Evolutionary conservation across 2,113 vertebrate genomes (phyloP), one percentile per base, ranked within the genome.

Genomic region (Damaliscus lunatus): DNA sequence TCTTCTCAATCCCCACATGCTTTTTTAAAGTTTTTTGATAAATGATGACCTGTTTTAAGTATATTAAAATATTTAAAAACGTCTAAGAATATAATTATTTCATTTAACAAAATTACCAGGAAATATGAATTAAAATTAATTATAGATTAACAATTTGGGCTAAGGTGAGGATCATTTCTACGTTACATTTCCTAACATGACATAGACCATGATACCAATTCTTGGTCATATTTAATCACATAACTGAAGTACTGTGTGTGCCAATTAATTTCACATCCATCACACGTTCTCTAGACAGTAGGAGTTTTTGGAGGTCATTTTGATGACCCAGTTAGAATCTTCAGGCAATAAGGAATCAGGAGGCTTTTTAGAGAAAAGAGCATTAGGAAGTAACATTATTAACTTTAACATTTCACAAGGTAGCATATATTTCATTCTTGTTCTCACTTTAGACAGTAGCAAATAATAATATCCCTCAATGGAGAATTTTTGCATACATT

Each of bases 41-140:
- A 83, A 87, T 53, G 31, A 25, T 95, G 5, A 92, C 23, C 74
- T 93, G 9, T 52, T 98, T 97, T 93, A 84, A 57, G 15, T 1
- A 89, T 50, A 94, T 77, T 91, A 83, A 96, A 96, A 86, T 94
- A 88, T 81, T 95, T 17, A 96, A 96, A 87, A 67, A 87, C 6
- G 2, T 88, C 17, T 96, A 62, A 89, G 23, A 94, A 57, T 50
- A 91, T 81, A 52, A 95, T 82, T 96, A 94, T 91, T 43, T 92
- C 4, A 90, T 84, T 96, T 88, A 91, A 60, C 6, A 96, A 94
- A 91, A 52, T 89, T 92, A 74, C 0, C 9, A 48, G 40, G 9
- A 96, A 89, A 97, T 92, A 60, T 19, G 25, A 55, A 96, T 60
- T 96, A 29, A 90, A 97, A 89, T 91, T 95, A 80, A 86, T 78